A percentile compares a stretch with the other conserved stretches of the same genome.
These are phyloP conservation scores for Cladopsammia gracilis DNA, from an alignment of 64 coral and sea anemone genomes.

Conservation along the genomic window DNA sequence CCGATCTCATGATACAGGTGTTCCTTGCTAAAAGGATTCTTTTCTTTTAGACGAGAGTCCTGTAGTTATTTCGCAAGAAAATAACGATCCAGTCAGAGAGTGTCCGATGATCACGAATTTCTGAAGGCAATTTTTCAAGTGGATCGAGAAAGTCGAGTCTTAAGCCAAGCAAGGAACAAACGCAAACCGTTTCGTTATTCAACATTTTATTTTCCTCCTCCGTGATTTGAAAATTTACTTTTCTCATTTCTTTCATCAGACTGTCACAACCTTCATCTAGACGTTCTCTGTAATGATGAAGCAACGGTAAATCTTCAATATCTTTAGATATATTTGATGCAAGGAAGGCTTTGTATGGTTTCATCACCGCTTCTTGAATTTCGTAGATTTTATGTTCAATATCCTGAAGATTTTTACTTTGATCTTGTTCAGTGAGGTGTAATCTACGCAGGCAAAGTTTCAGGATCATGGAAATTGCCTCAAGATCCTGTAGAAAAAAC, in stretches of 20 bases:
- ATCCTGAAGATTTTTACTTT: neutral
- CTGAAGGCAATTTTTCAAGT: neutral
- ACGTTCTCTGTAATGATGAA: neutral
- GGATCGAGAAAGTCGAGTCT: slow-evolving; percentile 12
- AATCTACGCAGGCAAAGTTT: neutral
- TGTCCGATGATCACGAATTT: neutral
- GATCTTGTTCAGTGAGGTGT: neutral
- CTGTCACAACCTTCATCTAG: neutral
- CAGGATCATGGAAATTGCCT: neutral
- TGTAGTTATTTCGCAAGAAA: slow-evolving; percentile 23
- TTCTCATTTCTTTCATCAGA: neutral
- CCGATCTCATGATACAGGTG: neutral
- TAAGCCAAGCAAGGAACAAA: slow-evolving; percentile 4
- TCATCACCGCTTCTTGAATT: neutral
- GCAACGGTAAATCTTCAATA: neutral
- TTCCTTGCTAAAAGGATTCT: slow-evolving; percentile 16
- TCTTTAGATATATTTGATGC: neutral
- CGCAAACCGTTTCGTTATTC: neutral
- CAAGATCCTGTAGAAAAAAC: neutral
- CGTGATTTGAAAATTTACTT: neutral
- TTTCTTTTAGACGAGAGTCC: neutral
- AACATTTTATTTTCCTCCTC: neutral
- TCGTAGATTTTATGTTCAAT: neutral
- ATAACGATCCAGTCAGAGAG: slow-evolving; percentile 35
- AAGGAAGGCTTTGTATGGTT: neutral